These are phyloP conservation scores for Neostethus bicornis DNA, from an alignment of 2,797 vertebrate species.

Conservation along the genomic window DNA sequence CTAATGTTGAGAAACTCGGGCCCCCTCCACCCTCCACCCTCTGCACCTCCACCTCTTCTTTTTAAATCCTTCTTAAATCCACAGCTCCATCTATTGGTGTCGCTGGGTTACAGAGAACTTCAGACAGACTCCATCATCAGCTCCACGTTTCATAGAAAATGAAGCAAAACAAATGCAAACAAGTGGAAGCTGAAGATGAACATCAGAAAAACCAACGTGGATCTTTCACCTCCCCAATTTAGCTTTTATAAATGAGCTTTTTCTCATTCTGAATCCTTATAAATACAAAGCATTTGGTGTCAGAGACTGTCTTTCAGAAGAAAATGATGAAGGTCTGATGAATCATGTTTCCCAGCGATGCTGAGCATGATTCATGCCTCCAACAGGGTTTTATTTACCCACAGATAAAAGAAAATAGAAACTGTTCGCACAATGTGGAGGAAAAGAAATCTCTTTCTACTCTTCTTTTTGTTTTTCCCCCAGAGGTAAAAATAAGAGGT, in stretches of 20 bases:
- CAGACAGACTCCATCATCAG: constrained; percentile 15
- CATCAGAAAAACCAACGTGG: constrained; percentile 29
- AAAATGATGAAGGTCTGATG: constrained; percentile 63
- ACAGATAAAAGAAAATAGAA: constrained; percentile 31
- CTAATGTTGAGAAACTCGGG: constrained; percentile 62
- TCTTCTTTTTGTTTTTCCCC: not conserved
- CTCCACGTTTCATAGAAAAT: constrained; percentile 32
- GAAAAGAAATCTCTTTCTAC: constrained; percentile 14
- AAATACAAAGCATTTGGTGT: constrained; percentile 47
- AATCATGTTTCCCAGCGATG: constrained; percentile 59
- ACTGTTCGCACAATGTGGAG: constrained; percentile 13
- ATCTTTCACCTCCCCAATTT: constrained; percentile 48
- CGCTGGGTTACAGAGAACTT: constrained; percentile 20
- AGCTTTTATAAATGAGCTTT: constrained; percentile 15
- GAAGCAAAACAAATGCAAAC: constrained; percentile 21
- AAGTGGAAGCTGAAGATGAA: constrained; percentile 25
- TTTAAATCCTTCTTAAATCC: constrained; percentile 66
- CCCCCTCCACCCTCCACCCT: not conserved
- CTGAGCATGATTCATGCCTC: constrained; percentile 62
- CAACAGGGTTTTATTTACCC: constrained; percentile 42
- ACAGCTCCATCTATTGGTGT: constrained; percentile 77
- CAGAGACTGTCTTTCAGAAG: constrained; percentile 44
- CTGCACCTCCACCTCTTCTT: constrained; percentile 23
- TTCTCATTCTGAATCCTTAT: constrained; percentile 28
- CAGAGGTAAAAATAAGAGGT: no score